Conservation (phyloP, 2,113 vertebrate species). For the Murina feae region DNA sequence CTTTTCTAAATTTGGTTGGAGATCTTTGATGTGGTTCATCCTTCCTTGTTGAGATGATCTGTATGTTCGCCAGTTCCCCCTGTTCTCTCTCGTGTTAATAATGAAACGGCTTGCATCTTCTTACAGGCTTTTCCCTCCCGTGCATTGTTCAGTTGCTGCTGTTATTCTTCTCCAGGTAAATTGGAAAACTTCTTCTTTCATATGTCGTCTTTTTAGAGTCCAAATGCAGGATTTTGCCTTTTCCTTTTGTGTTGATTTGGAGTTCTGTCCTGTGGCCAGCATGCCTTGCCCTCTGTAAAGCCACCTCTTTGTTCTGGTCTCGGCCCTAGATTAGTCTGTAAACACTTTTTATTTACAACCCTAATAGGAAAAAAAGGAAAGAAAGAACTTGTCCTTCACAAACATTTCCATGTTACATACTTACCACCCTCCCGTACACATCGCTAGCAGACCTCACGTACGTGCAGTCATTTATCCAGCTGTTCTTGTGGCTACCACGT, state of each 20-base stretch:
- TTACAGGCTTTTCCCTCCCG: background rate
- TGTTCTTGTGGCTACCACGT: background rate
- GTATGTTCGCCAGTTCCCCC: background rate
- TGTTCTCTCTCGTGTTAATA: constrained; percentile 23
- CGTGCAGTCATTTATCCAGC: background rate
- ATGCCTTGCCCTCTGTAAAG: constrained; percentile 11
- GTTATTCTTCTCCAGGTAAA: background rate
- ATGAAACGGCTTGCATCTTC: background rate
- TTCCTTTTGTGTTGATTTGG: background rate
- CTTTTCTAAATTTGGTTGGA: background rate
- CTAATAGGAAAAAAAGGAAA: background rate
- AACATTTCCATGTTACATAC: background rate
- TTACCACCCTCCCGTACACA: background rate
- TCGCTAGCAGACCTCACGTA: background rate
- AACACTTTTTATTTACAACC: background rate
- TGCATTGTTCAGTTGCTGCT: constrained; percentile 7
- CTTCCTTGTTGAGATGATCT: background rate
- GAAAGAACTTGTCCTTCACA: background rate
- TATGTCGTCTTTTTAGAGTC: background rate
- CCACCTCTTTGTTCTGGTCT: constrained; percentile 9
- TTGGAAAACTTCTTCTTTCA: constrained; percentile 22
- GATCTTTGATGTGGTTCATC: background rate
- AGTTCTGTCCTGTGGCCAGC: background rate
- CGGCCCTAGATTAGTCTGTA: background rate
- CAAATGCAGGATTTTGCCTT: background rate